Percentiles rank a stretch among this genome's conserved stretches.
phyloP scores from a whole-genome alignment of 2,113 vertebrate species.

The Chaetura pelagica region DNA sequence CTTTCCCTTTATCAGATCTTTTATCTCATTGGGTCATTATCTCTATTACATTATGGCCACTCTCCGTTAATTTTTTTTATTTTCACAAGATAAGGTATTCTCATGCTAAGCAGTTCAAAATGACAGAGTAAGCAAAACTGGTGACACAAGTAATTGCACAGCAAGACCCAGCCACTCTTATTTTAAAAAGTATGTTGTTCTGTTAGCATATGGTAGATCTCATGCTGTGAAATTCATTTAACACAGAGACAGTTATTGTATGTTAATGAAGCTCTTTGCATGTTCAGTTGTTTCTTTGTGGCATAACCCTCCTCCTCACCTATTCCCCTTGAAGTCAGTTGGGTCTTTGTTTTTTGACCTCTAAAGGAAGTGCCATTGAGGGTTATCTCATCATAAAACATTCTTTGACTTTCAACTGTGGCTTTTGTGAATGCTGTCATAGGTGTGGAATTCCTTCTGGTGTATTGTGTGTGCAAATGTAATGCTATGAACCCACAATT shows the following conservation, averaged over 20 bases:
- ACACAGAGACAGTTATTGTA: slow-evolving; percentile 10
- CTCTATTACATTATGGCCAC: background rate
- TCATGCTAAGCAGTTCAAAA: slow-evolving; percentile 7
- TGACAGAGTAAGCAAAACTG: slow-evolving; percentile 20
- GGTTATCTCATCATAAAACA: background rate
- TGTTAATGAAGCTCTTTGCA: slow-evolving; percentile 33
- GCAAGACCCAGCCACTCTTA: background rate
- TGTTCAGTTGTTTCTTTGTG: slow-evolving; percentile 11
- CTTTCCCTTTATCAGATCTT: background rate
- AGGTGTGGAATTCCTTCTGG: background rate
- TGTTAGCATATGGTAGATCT: slow-evolving; percentile 25
- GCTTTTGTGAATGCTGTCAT: background rate
- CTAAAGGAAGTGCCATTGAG: background rate
- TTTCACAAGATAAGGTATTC: slow-evolving; percentile 1
- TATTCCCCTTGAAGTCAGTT: background rate
- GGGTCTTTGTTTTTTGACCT: background rate
- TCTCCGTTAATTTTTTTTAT: background rate
- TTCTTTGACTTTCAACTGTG: slow-evolving; percentile 22
- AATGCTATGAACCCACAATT: background rate
- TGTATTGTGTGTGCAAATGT: background rate
- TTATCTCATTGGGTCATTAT: background rate
- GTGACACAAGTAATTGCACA: background rate
- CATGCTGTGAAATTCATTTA: slow-evolving; percentile 59
- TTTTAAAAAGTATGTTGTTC: background rate
- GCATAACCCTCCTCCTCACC: background rate